Base-by-base conservation (phyloP, 23 tunicate species). In the Corella eumyota region DNA sequence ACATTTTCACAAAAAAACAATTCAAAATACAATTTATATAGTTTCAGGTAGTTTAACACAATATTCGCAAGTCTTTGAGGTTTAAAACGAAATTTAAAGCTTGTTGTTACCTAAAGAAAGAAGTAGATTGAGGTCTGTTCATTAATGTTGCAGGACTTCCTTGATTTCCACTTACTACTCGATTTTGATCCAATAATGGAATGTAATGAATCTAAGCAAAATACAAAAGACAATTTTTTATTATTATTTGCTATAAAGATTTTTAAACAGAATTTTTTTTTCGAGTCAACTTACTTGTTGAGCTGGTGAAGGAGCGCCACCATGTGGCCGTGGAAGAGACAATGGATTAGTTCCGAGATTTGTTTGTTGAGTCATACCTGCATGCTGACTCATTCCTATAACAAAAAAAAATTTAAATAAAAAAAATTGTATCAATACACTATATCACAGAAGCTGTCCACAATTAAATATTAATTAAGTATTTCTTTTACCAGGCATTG, bases 281-380 rank as follows among this genome's bases (percentile, higher is more conserved):
- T 40, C 15, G 11, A 9, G 11, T 9, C 15, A 40, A 51, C 57
- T 35, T 63, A 74, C 80, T n/a, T 34, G 82, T 59, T 75, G 82
- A 30, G 82, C 82, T 45, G 82, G 82, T 2, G 82, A 75, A 1
- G 68, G 68, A 22, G 82, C 82, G 29, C 73, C 73, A 31, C 73
- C 64, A 2, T 66, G 73, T 57, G 72, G 82, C 15, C 73, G 72
- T 0, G 73, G 82, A 44, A 66, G 7, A 28, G 57, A 67, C 45
- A 66, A 60, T 17, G 64, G 66, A 31, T 68, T 20, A 30, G 66
- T 55, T 17, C 82, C 72, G 22, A 75, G 26, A 28, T 75, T 75
- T 24, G 67, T 32, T 34, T 66, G 73, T 45, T 75, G 80, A 6
- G 24, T 65, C 27, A 74, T 36, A 51, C 70, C 70, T 63, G 40